Evolutionary conservation across 2,888 invertebrate species (phyloP), one percentile per base, ranked within the genome.

Genomic region (Hirtodrosophila confusa): DNA sequence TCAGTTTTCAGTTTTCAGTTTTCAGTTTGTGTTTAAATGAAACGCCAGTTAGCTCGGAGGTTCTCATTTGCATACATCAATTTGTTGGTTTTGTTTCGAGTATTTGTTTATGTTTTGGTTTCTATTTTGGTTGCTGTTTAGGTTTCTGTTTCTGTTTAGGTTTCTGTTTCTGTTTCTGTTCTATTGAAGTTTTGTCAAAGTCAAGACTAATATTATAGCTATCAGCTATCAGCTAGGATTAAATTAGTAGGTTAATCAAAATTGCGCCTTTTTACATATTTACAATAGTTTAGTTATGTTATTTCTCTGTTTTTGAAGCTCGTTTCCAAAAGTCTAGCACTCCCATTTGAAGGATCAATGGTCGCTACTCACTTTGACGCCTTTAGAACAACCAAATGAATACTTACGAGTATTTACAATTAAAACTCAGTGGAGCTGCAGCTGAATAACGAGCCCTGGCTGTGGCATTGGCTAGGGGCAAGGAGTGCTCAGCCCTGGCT

Each of bases 31-130:
- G 64, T 74, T 84, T 73, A 79, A 88, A 77, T 89, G 89, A 89
- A 89, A 89, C 89, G 78, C 89, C 83, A 87, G 83, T 88, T 80
- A 78, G 72, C 63, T 89, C 89, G 89, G 89, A 89, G 89, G 89
- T 88, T 69, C 60, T 58, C 72, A 54, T 69, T 68, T 70, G 57
- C 49, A 49, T 45, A 49, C 51, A 57, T 58, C 53, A 71, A 73
- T 70, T 69, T 67, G 68, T 71, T 63, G 43, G 45, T 43, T 71
- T 47, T 41, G 39, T 31, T 61, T 58, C 37, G 36, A 36, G 39
- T 55, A 51, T 50, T 17, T 17, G 2, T 35, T 61, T 56, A 4
- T 43, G 40, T 45, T 58, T 54, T 45, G 33, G 12, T 48, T 37
- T 35, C n/a, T 33, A n/a, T 60, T 62, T 24, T 58, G 40, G 36